phyloP scores from a whole-genome alignment of 2,888 invertebrate species.

The Lycocerus yunnanus region DNA sequence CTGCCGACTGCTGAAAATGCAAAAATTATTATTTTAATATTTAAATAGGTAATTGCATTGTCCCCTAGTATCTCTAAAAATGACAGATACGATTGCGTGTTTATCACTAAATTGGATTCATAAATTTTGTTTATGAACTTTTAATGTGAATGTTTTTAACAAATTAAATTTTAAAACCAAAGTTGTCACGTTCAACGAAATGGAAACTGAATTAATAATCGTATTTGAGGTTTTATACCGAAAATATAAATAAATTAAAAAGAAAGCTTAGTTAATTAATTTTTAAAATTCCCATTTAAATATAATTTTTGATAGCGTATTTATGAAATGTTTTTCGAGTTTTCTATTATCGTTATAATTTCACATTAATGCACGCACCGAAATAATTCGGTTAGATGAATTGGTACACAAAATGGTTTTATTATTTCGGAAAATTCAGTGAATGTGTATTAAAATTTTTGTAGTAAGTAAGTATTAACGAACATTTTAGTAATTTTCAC shows the following conservation, averaged over 20 bases:
- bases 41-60: not conserved
- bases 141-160: not conserved
- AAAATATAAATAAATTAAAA: not conserved
- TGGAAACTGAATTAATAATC: not conserved
- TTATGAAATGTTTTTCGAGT: not conserved
- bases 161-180: not conserved
- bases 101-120: not conserved
- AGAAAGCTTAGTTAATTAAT: not conserved
- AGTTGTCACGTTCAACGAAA: not conserved
- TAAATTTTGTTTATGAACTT: not conserved
- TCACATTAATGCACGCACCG: conserved; percentile 8
- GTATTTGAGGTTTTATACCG: not conserved
- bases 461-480: too few relatives aligned
- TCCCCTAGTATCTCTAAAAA: not conserved
- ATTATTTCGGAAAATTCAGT: not conserved
- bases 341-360: not conserved
- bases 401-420: not conserved
- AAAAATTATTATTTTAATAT: not conserved
- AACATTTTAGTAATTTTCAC: not conserved
- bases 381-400: conserved; percentile 15
- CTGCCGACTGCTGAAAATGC: too few relatives aligned
- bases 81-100: not conserved
- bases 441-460: not conserved
- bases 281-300: not conserved
- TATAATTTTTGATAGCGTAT: not conserved